Evolutionary conservation across 2,888 invertebrate genomes (phyloP), one percentile per base, ranked within the genome.

Genomic region (Aplocera efformata): DNA sequence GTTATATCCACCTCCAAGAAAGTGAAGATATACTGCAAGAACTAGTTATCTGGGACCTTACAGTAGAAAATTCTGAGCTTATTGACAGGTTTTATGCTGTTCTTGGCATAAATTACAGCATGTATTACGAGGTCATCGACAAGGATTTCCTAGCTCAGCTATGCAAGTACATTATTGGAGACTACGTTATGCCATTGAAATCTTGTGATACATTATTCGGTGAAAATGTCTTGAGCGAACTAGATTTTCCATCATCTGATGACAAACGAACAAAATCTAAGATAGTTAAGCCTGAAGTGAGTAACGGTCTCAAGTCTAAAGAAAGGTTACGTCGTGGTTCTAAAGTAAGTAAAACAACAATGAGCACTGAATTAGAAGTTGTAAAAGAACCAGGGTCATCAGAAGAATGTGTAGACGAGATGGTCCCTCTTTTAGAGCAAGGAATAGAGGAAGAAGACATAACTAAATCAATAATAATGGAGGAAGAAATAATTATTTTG

Each of bases 21-120:
- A 80, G 78, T 29, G 79, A 78, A 44, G 76, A 81, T 42, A 83
- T 88, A 46, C 62, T 79, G 6, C 72, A 80, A 56, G 83, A 88
- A 58, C 55, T 70, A 23, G 70, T 81, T 4, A 72, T 81, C 51
- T 86, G 86, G 79, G 77, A 84, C 43, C 62, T 82, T 25, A 72
- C 65, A 10, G 73, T 76, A 28, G 81, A 86, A 3, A 80, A 86
- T 56, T 79, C 85, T 1, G 84, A 89, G 28, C 69, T 89, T 5
- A 73, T 92, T 23, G 91, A 91, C 50, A 72, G 83, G 51, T 92
- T 91, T 71, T 92, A 92, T 61, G 80, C 89, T 1, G 74, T 79
- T 5, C 74, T 90, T 54, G 91, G 90, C 6, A 79, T 91, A 28
- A 90, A 90, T 56, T 90, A 91, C 47, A 86, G 89, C 8, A 79